Evolutionary conservation across 2,888 invertebrate species (phyloP).

Genomic region (Andricus quercusramuli): DNA sequence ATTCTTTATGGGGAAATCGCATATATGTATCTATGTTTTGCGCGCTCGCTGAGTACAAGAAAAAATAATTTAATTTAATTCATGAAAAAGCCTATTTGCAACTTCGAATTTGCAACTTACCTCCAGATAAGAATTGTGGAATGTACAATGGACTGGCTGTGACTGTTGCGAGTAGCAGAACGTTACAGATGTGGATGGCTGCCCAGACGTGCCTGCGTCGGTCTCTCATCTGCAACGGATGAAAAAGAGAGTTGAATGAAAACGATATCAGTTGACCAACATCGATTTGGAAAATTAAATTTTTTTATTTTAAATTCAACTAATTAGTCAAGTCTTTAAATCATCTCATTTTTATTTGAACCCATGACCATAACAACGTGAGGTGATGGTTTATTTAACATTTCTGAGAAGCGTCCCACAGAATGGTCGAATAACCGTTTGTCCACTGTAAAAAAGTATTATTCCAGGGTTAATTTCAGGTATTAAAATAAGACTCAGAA

Average conservation of each 20-base stretch:
- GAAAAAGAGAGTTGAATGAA: conserved; percentile 59
- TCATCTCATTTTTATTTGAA: conserved; percentile 20
- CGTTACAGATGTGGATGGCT: conserved; percentile 62
- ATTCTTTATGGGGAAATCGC: too few relatives aligned
- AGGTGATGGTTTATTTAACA: conserved; percentile 31
- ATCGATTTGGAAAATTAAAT: not conserved
- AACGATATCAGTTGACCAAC: conserved; percentile 53
- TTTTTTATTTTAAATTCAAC: too few relatives aligned
- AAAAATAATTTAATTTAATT: conserved; percentile 1
- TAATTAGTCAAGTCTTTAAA: not conserved
- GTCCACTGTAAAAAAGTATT: conserved; percentile 1
- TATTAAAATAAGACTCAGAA: too few relatives aligned
- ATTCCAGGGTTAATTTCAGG: conserved; percentile 42
- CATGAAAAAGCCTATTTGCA: conserved; percentile 7
- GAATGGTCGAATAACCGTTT: conserved; percentile 46
- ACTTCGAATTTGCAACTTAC: conserved; percentile 62
- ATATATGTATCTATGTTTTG: not conserved
- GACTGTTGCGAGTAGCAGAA: conserved; percentile 61
- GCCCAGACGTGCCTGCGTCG: conserved; percentile 62
- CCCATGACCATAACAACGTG: conserved; percentile 46
- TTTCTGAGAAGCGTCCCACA: conserved; percentile 66
- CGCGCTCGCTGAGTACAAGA: conserved; percentile 2
- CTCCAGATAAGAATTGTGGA: conserved; percentile 73
- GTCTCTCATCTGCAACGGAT: conserved; percentile 72
- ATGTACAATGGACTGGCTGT: conserved; percentile 69